These are phyloP conservation scores for Propithecus deckenii DNA, from an alignment of 2,797 vertebrate species.

Conservation along the genomic window DNA sequence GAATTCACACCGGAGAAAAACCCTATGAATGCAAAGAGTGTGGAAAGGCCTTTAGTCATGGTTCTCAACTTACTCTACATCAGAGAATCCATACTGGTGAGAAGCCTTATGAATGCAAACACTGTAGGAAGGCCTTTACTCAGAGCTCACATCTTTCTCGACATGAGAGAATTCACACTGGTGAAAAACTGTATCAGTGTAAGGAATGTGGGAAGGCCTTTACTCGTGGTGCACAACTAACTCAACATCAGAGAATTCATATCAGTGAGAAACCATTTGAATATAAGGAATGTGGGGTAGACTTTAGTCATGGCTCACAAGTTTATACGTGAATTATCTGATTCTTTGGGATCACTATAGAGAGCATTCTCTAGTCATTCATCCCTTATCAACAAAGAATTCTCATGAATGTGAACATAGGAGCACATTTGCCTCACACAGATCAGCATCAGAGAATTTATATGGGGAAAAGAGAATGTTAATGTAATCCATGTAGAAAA, in stretches of 20 bases:
- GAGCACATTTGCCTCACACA: not conserved
- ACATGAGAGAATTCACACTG: slow-evolving; percentile 77
- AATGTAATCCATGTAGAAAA: slow-evolving; percentile 23
- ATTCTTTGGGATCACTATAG: not conserved
- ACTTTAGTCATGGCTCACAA: slow-evolving; percentile 60
- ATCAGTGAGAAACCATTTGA: slow-evolving; percentile 64
- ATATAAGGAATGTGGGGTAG: slow-evolving; percentile 60
- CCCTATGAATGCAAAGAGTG: slow-evolving; percentile 78
- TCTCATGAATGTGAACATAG: slow-evolving; percentile 38
- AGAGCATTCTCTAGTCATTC: not conserved
- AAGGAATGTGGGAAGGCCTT: slow-evolving; percentile 79
- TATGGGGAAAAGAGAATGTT: slow-evolving; percentile 15
- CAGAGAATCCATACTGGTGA: slow-evolving; percentile 79
- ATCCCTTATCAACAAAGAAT: not conserved
- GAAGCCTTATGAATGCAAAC: slow-evolving; percentile 78
- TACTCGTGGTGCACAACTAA: slow-evolving; percentile 77
- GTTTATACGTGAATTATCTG: slow-evolving; percentile 62
- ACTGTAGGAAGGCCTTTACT: slow-evolving; percentile 76
- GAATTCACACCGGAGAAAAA: slow-evolving; percentile 80
- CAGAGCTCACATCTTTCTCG: slow-evolving; percentile 79
- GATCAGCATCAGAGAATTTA: slow-evolving; percentile 44
- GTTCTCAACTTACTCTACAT: slow-evolving; percentile 76
- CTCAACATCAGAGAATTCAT: slow-evolving; percentile 76
- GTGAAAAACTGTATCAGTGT: slow-evolving; percentile 73
- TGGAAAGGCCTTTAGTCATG: slow-evolving; percentile 78